Base-by-base conservation (phyloP, 2,797 vertebrate species). In the Peromyscus nudipes region DNA sequence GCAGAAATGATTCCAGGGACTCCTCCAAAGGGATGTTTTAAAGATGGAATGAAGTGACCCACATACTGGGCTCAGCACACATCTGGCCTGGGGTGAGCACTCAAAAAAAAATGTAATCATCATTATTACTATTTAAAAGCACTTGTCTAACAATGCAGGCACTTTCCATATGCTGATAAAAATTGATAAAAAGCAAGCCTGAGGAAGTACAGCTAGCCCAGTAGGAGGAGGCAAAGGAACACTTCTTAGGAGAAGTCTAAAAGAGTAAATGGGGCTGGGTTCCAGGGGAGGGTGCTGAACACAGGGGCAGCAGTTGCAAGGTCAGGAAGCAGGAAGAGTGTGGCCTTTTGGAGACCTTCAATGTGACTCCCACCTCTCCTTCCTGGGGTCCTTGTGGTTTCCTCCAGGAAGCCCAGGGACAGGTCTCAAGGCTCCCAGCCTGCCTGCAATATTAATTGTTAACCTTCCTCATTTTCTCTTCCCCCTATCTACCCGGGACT, bases 381-480 rank as follows among this genome's bases (percentile, higher is more conserved):
- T 34, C 57, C 37, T 31, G 69, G 75, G 34, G 12, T 55, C 46
- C 64, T 31, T 37, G 31, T 60, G n/a, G 89, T 49, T 31, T 40
- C 64, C 0, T 11, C 14, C 1, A 29, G 87, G 76, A 0, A 73
- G 93, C 89, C 0, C 0, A 10, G 1, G 0, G 91, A 37, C 13
- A 0, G 1, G 0, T 69, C 55, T 40, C 0, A 4, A 14, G 1
- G 86, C 81, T 69, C 83, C 1, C 6, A 37, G 92, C 71, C 96
- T 92, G 97, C 80, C 79, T 9, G n/a, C 55, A 2, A 84, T 91
- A 94, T 97, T 98, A 95, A 98, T 97, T 97, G 94, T 98, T 97
- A 92, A 98, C 96, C 95, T 97, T 91, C 92, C 96, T 98, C 97
- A 23, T 97, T 98, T 96, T 95, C 97, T 97, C 89, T 92, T 88